These are phyloP conservation scores for Tupiocoris notatus DNA, from an alignment of 2,888 invertebrate genomes.

Conservation along the genomic window DNA sequence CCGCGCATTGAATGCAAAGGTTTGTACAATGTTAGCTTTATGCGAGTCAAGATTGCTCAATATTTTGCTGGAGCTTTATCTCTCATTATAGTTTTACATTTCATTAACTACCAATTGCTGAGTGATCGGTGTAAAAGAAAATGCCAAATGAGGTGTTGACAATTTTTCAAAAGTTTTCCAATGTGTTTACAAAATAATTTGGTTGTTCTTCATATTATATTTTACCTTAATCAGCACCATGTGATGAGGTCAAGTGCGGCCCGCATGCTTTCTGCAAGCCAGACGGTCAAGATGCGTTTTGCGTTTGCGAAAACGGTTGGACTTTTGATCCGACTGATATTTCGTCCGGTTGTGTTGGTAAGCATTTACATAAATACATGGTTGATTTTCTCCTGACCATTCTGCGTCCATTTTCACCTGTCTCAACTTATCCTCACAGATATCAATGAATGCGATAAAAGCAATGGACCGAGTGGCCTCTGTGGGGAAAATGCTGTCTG, in stretches of 20 bases:
- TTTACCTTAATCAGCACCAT: conserved; percentile 67
- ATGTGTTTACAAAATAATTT: neutral
- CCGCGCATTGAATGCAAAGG: conserved; percentile 73
- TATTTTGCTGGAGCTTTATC: too few species aligned
- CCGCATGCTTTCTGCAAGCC: conserved; percentile 86
- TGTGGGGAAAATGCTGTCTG: conserved; percentile 84
- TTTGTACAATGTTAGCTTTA: too few species aligned
- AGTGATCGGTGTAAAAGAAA: too few species aligned
- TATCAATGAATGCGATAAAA: conserved; percentile 83
- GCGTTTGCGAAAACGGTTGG: conserved; percentile 91
- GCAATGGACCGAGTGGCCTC: conserved; percentile 73
- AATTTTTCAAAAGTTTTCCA: neutral
- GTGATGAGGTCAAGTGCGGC: conserved; percentile 86
- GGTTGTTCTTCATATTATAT: too few species aligned
- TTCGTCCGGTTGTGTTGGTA: conserved; percentile 79
- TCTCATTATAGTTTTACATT: too few species aligned
- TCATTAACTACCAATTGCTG: too few species aligned
- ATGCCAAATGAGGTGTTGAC: neutral
- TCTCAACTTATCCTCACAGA: conserved; percentile 58
- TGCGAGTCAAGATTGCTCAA: too few species aligned
- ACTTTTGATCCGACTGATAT: conserved; percentile 87
- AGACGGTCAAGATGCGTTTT: conserved; percentile 84
- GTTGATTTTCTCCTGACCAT: neutral
- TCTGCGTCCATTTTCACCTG: neutral
- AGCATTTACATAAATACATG: neutral